Percentiles rank a stretch among this genome's conserved stretches.
These are phyloP conservation scores for Poecilia wingei DNA, from an alignment of 2,797 vertebrate species.

Conservation along the genomic window DNA sequence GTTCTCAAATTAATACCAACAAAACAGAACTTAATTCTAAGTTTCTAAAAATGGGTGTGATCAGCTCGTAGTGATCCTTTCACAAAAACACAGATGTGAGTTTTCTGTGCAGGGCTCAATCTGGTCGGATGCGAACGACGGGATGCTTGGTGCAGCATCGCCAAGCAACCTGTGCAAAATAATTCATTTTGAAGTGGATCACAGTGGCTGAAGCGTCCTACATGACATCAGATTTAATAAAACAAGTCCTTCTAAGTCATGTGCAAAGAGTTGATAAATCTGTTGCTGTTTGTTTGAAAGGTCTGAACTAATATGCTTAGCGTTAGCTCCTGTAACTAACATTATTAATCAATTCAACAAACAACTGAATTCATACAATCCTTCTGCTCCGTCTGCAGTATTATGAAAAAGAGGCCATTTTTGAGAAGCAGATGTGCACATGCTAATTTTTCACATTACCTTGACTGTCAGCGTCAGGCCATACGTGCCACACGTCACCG, in stretches of 20 bases:
- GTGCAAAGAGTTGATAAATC: background rate
- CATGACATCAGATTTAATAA: background rate
- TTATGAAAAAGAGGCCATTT: slow-evolving; percentile 40
- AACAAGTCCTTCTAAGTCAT: background rate
- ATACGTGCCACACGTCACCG: slow-evolving; percentile 64
- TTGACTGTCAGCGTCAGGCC: slow-evolving; percentile 69
- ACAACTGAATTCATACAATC: slow-evolving; percentile 15
- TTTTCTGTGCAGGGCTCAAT: background rate
- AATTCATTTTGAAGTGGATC: background rate
- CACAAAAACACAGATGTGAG: background rate
- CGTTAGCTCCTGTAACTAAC: background rate
- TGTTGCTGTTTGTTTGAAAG: background rate
- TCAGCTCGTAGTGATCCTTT: background rate
- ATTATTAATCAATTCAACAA: slow-evolving; percentile 18
- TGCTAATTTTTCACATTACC: slow-evolving; percentile 65
- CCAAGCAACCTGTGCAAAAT: background rate
- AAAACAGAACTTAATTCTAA: background rate
- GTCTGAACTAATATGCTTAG: background rate
- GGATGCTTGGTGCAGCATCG: background rate
- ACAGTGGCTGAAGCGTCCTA: background rate
- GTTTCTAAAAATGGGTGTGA: background rate
- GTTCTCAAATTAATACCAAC: background rate
- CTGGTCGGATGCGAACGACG: background rate
- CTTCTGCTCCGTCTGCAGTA: slow-evolving; percentile 39
- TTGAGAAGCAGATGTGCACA: slow-evolving; percentile 4